A percentile compares a stretch with the other conserved stretches of the same genome.
Conservation (phyloP, 2,113 vertebrate genomes). For the Cricetomys ansorgei region DNA sequence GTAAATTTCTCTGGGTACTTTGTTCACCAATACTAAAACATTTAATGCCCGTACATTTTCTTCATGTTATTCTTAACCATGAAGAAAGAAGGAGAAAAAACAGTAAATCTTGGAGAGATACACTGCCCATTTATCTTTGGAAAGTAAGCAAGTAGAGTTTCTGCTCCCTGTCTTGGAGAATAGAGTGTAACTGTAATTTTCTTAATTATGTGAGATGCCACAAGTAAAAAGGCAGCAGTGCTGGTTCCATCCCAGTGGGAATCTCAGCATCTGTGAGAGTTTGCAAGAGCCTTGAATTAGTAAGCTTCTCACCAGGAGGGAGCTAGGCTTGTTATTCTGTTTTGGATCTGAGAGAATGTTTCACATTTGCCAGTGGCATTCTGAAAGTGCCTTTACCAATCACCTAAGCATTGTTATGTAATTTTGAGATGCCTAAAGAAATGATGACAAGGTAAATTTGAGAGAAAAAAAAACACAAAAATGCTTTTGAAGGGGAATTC, state of each 20-base stretch:
- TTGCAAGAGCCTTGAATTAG: conserved; percentile 72
- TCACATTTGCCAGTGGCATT: conserved; percentile 59
- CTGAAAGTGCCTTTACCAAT: conserved; percentile 68
- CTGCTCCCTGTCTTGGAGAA: conserved; percentile 41
- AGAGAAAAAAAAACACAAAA: no score
- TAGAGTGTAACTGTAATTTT: conserved; percentile 70
- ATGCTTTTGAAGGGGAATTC: conserved; percentile 60
- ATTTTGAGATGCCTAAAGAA: conserved; percentile 60
- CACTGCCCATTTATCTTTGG: conserved; percentile 56
- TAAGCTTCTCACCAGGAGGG: conserved; percentile 45
- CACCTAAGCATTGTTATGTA: conserved; percentile 62
- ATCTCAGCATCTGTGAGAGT: conserved; percentile 57
- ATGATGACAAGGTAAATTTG: conserved; percentile 26
- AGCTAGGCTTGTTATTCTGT: conserved; percentile 66
- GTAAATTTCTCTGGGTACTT: not conserved
- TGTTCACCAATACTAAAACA: not conserved
- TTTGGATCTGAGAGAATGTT: conserved; percentile 61
- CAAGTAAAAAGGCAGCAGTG: conserved; percentile 63
- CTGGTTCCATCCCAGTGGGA: conserved; percentile 35
- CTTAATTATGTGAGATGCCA: conserved; percentile 71
- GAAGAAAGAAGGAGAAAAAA: not conserved
- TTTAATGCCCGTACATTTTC: not conserved
- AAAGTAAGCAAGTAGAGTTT: conserved; percentile 55
- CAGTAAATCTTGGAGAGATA: not conserved
- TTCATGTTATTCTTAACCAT: not conserved